Conservation (phyloP, 2,888 invertebrate genomes). For the Drosophila ezoana region DNA sequence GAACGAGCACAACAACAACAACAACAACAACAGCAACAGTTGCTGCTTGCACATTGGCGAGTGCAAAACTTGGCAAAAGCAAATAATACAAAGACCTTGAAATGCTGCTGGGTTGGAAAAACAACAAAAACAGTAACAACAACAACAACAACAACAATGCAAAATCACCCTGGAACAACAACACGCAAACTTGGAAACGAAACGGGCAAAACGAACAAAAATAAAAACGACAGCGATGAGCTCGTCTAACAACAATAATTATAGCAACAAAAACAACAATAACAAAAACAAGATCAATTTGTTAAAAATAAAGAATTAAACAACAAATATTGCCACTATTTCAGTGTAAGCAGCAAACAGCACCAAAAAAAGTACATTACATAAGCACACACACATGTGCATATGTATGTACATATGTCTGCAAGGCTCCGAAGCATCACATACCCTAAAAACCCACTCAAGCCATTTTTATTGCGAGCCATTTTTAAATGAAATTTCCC, state of each 20-base stretch:
- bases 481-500: too few relatives aligned
- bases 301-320: slow-evolving; percentile 61
- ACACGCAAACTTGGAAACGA: slow-evolving; percentile 75
- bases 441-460: too few relatives aligned
- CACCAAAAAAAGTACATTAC: slow-evolving; percentile 14
- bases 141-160: slow-evolving; percentile 50
- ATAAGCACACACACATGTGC: background rate
- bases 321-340: slow-evolving; percentile 56
- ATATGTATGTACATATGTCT: too few relatives aligned
- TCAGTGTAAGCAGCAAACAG: slow-evolving; percentile 30
- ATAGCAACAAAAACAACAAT: slow-evolving; percentile 35
- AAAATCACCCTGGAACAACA: slow-evolving; percentile 80
- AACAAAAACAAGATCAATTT: slow-evolving; percentile 28
- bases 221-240: slow-evolving; percentile 53
- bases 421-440: too few relatives aligned
- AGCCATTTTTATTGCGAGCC: too few relatives aligned
- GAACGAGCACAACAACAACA: slow-evolving; percentile 49
- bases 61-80: slow-evolving; percentile 77
- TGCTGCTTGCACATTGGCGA: slow-evolving; percentile 54
- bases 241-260: slow-evolving; percentile 54
- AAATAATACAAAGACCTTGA: slow-evolving; percentile 76
- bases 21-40: slow-evolving; percentile 19
- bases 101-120: slow-evolving; percentile 68
- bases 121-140: slow-evolving; percentile 38
- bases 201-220: slow-evolving; percentile 70